These are phyloP conservation scores for Morus bassanus DNA, from an alignment of 2,797 vertebrate genomes.

Conservation along the genomic window DNA sequence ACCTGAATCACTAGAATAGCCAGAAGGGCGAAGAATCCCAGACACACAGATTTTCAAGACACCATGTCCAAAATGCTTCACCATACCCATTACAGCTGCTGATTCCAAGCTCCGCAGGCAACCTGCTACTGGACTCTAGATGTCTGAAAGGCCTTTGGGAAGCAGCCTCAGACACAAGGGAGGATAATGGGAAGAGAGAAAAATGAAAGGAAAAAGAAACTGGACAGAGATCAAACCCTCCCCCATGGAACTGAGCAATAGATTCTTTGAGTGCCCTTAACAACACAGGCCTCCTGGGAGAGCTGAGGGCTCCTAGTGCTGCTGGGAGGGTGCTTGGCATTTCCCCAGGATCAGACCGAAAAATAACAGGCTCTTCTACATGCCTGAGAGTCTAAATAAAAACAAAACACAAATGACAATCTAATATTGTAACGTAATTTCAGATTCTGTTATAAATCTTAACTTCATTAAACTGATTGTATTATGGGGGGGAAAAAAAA, in stretches of 20 bases:
- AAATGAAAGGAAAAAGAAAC: slow-evolving; percentile 41
- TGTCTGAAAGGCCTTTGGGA: neutral
- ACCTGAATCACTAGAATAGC: neutral
- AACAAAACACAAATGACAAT: neutral
- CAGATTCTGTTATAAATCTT: slow-evolving; percentile 9
- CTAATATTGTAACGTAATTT: neutral
- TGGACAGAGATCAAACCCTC: slow-evolving; percentile 31
- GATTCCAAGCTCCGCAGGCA: neutral
- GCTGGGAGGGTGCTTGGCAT: neutral
- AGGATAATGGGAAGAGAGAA: slow-evolving; percentile 11
- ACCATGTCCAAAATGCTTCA: neutral
- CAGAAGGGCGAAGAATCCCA: neutral
- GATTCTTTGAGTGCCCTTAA: slow-evolving; percentile 3
- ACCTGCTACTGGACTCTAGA: neutral
- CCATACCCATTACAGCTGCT: neutral
- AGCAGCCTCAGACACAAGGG: neutral
- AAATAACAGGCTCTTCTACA: neutral
- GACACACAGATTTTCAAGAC: neutral
- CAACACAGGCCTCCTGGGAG: neutral
- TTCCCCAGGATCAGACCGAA: neutral
- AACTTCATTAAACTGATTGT: slow-evolving; percentile 50
- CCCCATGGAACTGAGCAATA: neutral
- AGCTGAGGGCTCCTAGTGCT: neutral
- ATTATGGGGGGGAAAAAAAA: neutral
- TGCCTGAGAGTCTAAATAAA: neutral